Percentiles rank a stretch among this genome's conserved stretches.
phyloP scores from a whole-genome alignment of 1,140 invertebrate genomes.

The Megalonaias nervosa region DNA sequence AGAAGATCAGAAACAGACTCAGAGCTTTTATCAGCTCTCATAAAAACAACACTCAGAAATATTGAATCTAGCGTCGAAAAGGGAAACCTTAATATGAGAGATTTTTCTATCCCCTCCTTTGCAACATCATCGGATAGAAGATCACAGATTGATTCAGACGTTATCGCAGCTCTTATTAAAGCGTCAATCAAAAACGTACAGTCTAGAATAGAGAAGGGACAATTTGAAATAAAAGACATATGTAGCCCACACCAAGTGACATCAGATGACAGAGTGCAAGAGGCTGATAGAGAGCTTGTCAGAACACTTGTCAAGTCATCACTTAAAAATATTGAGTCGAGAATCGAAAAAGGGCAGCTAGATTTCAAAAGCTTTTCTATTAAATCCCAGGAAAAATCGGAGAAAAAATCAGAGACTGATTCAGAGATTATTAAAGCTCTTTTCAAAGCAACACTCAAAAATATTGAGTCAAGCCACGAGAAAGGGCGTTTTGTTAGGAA shows the following conservation, averaged over 20 bases:
- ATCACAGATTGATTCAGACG: no score
- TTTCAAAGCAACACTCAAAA: conserved; percentile 19
- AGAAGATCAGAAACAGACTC: conserved; percentile 5
- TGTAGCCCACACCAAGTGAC: background rate
- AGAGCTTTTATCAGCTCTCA: conserved; percentile 5
- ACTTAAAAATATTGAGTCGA: no score
- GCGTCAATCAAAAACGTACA: no score
- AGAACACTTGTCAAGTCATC: no score
- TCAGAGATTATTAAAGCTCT: conserved; percentile 7
- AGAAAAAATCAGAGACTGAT: conserved; percentile 8
- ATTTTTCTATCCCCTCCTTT: conserved; percentile 17
- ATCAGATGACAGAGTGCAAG: conserved; percentile 8
- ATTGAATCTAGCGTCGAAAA: conserved; percentile 27
- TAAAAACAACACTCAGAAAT: conserved; percentile 22
- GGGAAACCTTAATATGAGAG: background rate
- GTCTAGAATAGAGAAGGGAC: no score
- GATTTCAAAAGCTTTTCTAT: no score
- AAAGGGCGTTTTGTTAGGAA: conserved; percentile 10
- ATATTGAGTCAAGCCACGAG: conserved; percentile 23
- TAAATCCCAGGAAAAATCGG: background rate
- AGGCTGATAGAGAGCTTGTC: no score
- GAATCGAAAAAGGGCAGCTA: no score
- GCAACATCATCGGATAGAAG: conserved; percentile 17
- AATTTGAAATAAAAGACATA: no score
- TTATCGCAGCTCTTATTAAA: no score